Percentiles rank a stretch among this genome's conserved stretches.
Conservation (phyloP, 1,140 invertebrate genomes). For the Zaprionus africanus region DNA sequence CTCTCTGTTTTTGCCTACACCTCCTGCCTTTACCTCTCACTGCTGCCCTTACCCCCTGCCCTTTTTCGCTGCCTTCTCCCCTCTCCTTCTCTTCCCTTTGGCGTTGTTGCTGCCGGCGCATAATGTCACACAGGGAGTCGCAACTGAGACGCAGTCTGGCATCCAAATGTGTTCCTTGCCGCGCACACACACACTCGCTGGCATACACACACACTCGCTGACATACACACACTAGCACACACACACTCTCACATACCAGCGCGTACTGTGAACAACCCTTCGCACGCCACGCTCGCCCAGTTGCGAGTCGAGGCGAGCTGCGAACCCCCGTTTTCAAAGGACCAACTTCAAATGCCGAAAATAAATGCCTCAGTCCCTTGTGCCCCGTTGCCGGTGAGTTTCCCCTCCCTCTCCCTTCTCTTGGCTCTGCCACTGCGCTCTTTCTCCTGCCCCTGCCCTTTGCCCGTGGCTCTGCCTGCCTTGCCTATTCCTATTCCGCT, state of each 20-base stretch:
- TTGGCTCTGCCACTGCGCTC: background rate
- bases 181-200: slow-evolving; percentile 16
- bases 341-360: slow-evolving; percentile 82
- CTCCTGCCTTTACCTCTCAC: background rate
- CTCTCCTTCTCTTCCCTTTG: background rate
- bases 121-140: slow-evolving; percentile 74
- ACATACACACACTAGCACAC: slow-evolving; percentile 10
- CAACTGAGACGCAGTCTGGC: slow-evolving; percentile 71
- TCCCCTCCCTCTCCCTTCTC: background rate
- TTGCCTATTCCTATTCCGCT: slow-evolving; percentile 13
- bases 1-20: background rate
- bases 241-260: background rate
- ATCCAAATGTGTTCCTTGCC: slow-evolving; percentile 78
- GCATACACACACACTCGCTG: slow-evolving; percentile 9
- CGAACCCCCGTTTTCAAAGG: slow-evolving; percentile 80
- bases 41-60: background rate
- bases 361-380: slow-evolving; percentile 67
- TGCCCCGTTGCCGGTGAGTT: slow-evolving; percentile 13
- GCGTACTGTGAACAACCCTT: slow-evolving; percentile 60
- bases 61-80: background rate
- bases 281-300: slow-evolving; percentile 56
- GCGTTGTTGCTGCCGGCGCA: slow-evolving; percentile 33
- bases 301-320: slow-evolving; percentile 18
- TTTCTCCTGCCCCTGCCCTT: background rate
- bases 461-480: background rate